These are phyloP conservation scores for Diaphora mendica DNA, from an alignment of 2,888 invertebrate species.

Conservation along the genomic window DNA sequence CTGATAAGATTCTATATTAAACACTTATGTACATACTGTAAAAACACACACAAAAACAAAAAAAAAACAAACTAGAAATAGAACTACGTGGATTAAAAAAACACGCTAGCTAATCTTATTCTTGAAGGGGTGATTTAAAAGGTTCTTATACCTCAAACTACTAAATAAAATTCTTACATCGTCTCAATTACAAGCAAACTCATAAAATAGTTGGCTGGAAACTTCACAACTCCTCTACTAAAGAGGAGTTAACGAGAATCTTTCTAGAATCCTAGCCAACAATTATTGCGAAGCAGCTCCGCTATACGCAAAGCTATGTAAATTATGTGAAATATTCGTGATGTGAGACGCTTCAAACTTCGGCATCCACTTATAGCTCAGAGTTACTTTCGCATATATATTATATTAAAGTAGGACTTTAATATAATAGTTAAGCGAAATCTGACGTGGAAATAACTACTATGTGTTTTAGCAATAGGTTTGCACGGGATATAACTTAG, in stretches of 20 bases:
- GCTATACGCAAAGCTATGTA: conserved; percentile 42
- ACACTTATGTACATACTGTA: no score
- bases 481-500: background rate
- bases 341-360: conserved; percentile 53
- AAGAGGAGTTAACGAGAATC: conserved; percentile 19
- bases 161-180: conserved; percentile 4
- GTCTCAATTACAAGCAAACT: conserved; percentile 11
- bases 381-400: background rate
- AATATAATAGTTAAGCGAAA: no score
- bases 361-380: conserved; percentile 45
- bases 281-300: conserved; percentile 45
- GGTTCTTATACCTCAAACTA: background rate
- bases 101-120: background rate
- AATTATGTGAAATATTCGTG: conserved; percentile 59
- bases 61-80: no score
- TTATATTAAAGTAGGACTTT: no score
- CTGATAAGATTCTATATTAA: no score
- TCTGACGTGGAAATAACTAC: no score
- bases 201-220: conserved; percentile 14
- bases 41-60: no score
- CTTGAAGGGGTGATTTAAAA: background rate
- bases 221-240: conserved; percentile 25
- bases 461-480: no score
- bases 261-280: conserved; percentile 36
- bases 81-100: background rate